Evolutionary conservation across 2,797 vertebrate genomes (phyloP), one percentile per base, ranked within the genome.

Genomic region (Anguilla marmorata): DNA sequence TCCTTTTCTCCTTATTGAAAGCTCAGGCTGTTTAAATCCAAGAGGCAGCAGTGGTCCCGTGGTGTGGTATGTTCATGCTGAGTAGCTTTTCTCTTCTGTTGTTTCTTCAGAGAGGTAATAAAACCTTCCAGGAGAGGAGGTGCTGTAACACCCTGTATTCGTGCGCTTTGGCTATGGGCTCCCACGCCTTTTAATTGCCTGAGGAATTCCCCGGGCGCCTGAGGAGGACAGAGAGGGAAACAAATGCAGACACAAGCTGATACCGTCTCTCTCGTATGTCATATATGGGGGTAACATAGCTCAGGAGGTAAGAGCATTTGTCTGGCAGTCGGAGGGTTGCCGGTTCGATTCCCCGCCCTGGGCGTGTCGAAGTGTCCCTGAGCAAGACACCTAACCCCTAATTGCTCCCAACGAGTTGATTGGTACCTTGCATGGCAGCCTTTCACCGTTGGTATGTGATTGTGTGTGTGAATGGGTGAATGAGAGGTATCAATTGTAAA

Each of bases 51-150:
- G 24, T n/a, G 63, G 16, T 21, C 24, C 9, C 3, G 19, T 27
- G 63, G 63, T 66, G 24, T 66, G 63, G 58, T 21, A 14, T 66
- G 54, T 66, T 66, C 63, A 8, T 66, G 63, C 16, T 63, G 63
- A 6, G 24, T 7, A 27, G 16, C 11, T 58, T 58, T 27, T n/a
- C 5, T n/a, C 1, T 66, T 66, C n/a, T 66, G 63, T 63, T 63
- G 58, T 66, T 66, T 66, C 63, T 66, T 66, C 63, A 66, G 63
- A 66, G 63, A 66, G 24, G 63, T 66, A 66, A 66, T 66, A 27
- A 66, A 66, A 24, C 24, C 24, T 9, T 66, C 63, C 63, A 7
- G 63, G 63, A 3, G 37, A 41, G 37, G 37, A 41, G 63, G n/a
- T 5, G 9, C 60, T 8, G 8, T 66, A 0, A 66, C 24, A 66